Percentiles rank a stretch among this genome's conserved stretches.
phyloP scores from a whole-genome alignment of 2,797 vertebrate genomes.

The Tadarida brasiliensis region DNA sequence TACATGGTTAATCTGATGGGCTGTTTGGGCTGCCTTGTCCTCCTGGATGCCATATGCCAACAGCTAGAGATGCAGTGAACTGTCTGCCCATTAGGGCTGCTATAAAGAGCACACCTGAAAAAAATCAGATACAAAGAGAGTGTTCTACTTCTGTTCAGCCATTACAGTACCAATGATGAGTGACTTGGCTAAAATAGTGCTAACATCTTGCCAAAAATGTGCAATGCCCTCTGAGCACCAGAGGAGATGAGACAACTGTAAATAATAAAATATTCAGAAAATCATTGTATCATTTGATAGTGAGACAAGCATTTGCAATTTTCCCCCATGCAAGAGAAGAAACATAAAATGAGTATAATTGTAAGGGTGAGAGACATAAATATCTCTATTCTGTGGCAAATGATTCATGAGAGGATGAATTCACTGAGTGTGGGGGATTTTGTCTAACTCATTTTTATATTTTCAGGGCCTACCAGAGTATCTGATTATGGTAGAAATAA shows the following conservation, averaged over 20 bases:
- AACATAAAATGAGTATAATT: not conserved
- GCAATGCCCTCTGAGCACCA: not conserved
- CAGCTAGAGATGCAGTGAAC: conserved; percentile 82
- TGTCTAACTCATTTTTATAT: conserved; percentile 17
- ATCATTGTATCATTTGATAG: not conserved
- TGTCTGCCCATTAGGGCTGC: conserved; percentile 80
- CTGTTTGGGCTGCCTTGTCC: conserved; percentile 85
- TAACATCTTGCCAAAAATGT: conserved; percentile 45
- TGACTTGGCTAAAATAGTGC: conserved; percentile 66
- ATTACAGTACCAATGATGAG: conserved; percentile 55
- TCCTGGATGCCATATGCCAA: conserved; percentile 86
- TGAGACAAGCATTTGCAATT: conserved; percentile 30
- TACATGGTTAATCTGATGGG: conserved; percentile 88
- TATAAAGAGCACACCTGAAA: conserved; percentile 83
- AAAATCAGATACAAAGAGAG: conserved; percentile 67
- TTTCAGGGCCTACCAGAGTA: not conserved
- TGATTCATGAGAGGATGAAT: not conserved
- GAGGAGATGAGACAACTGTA: not conserved
- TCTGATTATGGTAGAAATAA: not conserved
- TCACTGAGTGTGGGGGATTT: not conserved
- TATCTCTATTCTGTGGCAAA: conserved; percentile 26
- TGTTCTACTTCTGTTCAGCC: conserved; percentile 61
- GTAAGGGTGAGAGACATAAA: not conserved
- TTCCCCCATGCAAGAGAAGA: conserved; percentile 2
- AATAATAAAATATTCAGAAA: conserved; percentile 64